Evolutionary conservation across 2,113 vertebrate genomes (phyloP).

Genomic region (Pseudopodoces humilis): DNA sequence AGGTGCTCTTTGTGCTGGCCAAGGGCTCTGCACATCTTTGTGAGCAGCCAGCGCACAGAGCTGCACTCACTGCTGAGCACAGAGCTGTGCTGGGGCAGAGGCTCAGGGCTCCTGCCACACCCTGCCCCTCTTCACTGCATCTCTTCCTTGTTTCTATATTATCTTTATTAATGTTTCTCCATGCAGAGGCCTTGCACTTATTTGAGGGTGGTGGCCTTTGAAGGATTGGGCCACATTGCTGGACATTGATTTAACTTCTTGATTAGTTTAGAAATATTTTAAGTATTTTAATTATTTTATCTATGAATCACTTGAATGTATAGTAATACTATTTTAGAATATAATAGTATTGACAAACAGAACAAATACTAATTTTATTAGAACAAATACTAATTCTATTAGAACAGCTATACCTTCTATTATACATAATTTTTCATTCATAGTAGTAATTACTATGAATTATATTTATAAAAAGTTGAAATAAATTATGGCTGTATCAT

Average conservation of each 20-base stretch:
- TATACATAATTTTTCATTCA: no score
- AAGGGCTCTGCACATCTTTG: not conserved
- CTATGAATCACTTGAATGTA: no score
- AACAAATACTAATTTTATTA: not conserved
- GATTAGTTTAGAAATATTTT: not conserved
- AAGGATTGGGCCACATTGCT: rapidly evolving
- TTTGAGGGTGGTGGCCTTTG: rapidly evolving
- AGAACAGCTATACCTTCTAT: not conserved
- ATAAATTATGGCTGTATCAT: no score
- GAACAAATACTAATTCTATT: not conserved
- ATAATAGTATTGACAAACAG: not conserved
- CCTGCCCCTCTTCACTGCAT: not conserved
- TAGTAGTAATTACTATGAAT: no score
- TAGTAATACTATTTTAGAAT: no score
- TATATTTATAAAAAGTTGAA: no score
- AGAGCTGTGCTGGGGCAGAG: not conserved
- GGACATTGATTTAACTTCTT: no score
- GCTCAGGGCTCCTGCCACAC: not conserved
- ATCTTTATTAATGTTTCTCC: not conserved
- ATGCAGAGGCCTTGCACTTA: rapidly evolving
- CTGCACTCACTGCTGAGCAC: not conserved
- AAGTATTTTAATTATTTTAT: not conserved
- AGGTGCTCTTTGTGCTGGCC: not conserved
- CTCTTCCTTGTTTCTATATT: not conserved
- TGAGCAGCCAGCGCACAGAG: not conserved